These are phyloP conservation scores for Lasioglossum pauxillum DNA, from an alignment of 2,888 invertebrate species.

Conservation along the genomic window DNA sequence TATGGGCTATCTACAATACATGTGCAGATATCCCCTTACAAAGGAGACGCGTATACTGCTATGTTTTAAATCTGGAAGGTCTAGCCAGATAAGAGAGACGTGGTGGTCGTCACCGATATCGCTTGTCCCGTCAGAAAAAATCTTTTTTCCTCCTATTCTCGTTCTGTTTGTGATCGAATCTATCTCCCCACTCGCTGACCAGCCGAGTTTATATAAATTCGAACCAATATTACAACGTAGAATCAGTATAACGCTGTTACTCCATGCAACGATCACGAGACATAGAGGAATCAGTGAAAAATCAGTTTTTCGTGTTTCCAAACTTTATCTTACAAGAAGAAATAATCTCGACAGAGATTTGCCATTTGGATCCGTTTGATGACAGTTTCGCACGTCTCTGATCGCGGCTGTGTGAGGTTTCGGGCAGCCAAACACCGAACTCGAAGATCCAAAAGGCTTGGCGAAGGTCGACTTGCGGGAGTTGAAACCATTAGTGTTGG, in stretches of 20 bases:
- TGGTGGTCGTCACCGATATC: conserved; percentile 65
- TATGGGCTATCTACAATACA: neutral
- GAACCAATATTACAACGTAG: conserved; percentile 22
- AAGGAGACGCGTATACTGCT: neutral
- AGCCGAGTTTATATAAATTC: conserved; percentile 72
- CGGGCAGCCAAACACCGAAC: conserved; percentile 46
- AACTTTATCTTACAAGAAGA: neutral
- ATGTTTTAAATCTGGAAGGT: conserved; percentile 28
- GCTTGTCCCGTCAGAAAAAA: conserved; percentile 33
- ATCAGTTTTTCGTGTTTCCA: neutral
- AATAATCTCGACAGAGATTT: neutral
- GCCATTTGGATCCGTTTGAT: conserved; percentile 60
- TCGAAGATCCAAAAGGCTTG: conserved; percentile 41
- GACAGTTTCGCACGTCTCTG: conserved; percentile 61
- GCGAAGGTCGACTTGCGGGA: conserved; percentile 12
- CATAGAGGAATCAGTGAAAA: neutral
- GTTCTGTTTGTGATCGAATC: conserved; percentile 13
- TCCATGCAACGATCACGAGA: neutral
- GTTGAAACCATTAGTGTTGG: conserved; percentile 26
- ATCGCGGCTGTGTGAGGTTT: conserved; percentile 72
- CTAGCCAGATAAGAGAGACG: conserved; percentile 55
- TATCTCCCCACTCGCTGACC: conserved; percentile 30
- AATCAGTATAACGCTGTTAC: conserved; percentile 42
- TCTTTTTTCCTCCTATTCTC: conserved; percentile 15
- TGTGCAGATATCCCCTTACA: neutral